Base-by-base conservation (phyloP, 2,888 invertebrate genomes). In the Chymomyza amoena region DNA sequence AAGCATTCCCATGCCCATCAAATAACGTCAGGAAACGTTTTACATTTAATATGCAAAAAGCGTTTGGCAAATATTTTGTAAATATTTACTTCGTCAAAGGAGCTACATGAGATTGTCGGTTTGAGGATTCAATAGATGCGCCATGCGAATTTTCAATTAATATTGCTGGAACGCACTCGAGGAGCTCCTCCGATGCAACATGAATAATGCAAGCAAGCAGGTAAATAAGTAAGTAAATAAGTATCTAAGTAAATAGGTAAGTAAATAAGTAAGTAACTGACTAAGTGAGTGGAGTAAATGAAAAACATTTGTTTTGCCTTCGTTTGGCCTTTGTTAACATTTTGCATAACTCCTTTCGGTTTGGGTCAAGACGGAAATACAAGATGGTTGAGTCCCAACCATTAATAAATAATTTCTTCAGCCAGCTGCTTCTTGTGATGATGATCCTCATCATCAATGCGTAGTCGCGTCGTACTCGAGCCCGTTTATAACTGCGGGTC, bases 311-410 rank as follows among this genome's bases (percentile, higher is more conserved):
- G 81, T 86, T 57, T 83, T 65, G 87, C 83, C 82, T 87, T 87
- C 87, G 87, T 84, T 87, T 85, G 87, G 84, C 84, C 87, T 85
- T 84, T 85, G 75, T 79, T 73, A 87, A 81, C 85, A 85, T 85
- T 85, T 85, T 85, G 84, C 84, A 85, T 85, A 87, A 85, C 84
- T 72, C 72, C 79, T 45, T 45, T 45, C 13, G 39, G 39, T 45
- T 45, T 45, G 85, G 84, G 84, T 87, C 84, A 85, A 85, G 84
- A 85, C 84, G 84, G 84, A 85, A 85, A 87, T 87, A 85, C 75
- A 77, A 84, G 25, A 13, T 15, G 20, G 15, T n/a, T n/a, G n/a
- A n/a, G 20, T 9, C 18, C 15, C 57, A 15, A 57, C 77, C 83
- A 85, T 85, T 87, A 85, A 85, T 85, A 85, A 85, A 81, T 81